Conservation (phyloP, 1,140 invertebrate species). For the Drosophila miranda region DNA sequence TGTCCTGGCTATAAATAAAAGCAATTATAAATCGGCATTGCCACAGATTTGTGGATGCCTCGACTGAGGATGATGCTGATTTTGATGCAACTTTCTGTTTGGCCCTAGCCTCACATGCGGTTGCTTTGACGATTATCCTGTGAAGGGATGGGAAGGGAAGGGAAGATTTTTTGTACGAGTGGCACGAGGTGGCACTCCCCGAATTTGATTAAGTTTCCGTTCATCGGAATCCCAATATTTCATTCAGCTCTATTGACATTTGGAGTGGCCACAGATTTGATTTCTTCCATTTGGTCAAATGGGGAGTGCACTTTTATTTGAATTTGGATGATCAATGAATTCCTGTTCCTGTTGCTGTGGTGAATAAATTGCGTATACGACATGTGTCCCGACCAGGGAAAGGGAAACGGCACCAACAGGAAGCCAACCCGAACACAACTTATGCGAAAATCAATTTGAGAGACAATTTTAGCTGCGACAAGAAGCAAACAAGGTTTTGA, state of each 20-base stretch:
- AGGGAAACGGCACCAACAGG: slow-evolving; percentile 2
- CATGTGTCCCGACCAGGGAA: not conserved
- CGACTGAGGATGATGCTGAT: slow-evolving; percentile 12
- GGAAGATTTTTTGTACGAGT: slow-evolving; percentile 14
- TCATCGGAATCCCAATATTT: slow-evolving; percentile 21
- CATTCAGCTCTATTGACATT: slow-evolving; percentile 7
- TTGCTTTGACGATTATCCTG: slow-evolving; percentile 40
- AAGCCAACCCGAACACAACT: slow-evolving; percentile 24
- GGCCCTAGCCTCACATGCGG: slow-evolving; percentile 17
- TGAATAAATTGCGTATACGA: slow-evolving; percentile 51
- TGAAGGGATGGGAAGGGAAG: not conserved
- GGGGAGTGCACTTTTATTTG: slow-evolving; percentile 50
- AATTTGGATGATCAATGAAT: slow-evolving; percentile 50
- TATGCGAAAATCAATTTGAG: slow-evolving; percentile 64
- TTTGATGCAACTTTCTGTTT: slow-evolving; percentile 39
- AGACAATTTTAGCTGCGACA: slow-evolving; percentile 39
- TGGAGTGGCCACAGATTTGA: slow-evolving; percentile 32
- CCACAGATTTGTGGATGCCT: slow-evolving; percentile 41
- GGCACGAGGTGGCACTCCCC: not conserved
- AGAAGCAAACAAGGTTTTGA: slow-evolving; percentile 50
- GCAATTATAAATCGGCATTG: slow-evolving; percentile 58
- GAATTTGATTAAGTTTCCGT: slow-evolving; percentile 40
- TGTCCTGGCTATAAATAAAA: slow-evolving; percentile 53
- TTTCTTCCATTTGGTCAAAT: slow-evolving; percentile 24
- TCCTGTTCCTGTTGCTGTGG: slow-evolving; percentile 17